phyloP scores from a whole-genome alignment of 35 echinoderm and acorn worm genomes.

The Diadema setosum region DNA sequence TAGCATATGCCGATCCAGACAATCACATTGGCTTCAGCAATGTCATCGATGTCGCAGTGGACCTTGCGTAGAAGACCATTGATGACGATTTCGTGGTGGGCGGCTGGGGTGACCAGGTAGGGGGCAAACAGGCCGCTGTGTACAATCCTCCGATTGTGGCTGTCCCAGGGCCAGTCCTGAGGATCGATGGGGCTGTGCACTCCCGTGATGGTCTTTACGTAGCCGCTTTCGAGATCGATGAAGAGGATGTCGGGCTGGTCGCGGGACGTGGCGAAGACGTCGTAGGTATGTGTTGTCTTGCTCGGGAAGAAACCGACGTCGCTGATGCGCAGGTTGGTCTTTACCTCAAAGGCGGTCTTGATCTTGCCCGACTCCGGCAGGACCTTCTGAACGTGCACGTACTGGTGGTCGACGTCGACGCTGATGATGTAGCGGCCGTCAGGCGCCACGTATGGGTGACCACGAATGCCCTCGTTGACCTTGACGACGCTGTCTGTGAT shows the following conservation, averaged over 20 bases:
- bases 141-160: conserved; percentile 71
- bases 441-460: conserved; percentile 68
- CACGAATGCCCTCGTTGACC: conserved; percentile 70
- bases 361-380: conserved; percentile 56
- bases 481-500: conserved; percentile 65
- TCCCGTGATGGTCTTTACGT: conserved; percentile 78
- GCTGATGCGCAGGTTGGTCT: conserved; percentile 84
- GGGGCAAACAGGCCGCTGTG: conserved; percentile 71
- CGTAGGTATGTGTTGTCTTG: conserved; percentile 68
- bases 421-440: conserved; percentile 84
- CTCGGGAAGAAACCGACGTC: conserved; percentile 88
- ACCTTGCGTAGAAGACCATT: conserved; percentile 62
- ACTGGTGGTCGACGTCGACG: conserved; percentile 64
- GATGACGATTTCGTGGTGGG: conserved; percentile 69
- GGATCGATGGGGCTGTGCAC: conserved; percentile 62
- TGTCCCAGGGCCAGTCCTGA: conserved; percentile 72
- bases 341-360: conserved; percentile 86
- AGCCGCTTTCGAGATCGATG: conserved; percentile 77
- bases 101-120: conserved; percentile 63
- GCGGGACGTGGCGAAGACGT: conserved; percentile 74
- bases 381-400: conserved; percentile 87
- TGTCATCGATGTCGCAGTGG: conserved; percentile 77
- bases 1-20: conserved; percentile 82
- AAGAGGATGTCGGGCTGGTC: conserved; percentile 72
- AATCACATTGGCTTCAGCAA: conserved; percentile 66